Base-by-base conservation (phyloP, 2,888 invertebrate species). In the Synanthedon myopaeformis region DNA sequence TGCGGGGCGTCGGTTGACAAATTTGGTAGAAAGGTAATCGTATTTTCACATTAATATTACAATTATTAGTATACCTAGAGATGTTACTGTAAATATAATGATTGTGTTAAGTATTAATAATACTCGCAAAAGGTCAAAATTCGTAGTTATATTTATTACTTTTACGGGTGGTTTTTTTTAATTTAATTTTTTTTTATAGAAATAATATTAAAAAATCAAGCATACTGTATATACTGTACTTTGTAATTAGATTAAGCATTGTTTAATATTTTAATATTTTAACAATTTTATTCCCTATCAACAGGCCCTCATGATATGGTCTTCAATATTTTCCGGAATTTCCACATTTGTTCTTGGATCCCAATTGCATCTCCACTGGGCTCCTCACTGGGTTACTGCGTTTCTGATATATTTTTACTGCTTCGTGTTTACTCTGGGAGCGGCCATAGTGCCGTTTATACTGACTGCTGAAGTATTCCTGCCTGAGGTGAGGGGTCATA, bases 381-480 rank as follows among this genome's bases (percentile, higher is more conserved):
- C 74, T 0, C 74, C 79, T 0, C 61, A 66, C 49, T 78, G 75
- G 77, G 66, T 74, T 57, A 76, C 78, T 0, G 74, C 69, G 0
- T 45, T 69, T 6, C 60, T 76, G 0, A 73, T 79, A 19, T 78
- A 74, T 52, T 58, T 63, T 4, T 79, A 70, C 66, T 73, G 78
- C 35, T 76, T 83, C 10, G 63, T 76, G 1, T 84, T 71, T 54
- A 79, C 77, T 2, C 51, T 80, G 1, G 87, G 87, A 0, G 74
- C 78, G 14, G 79, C 78, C 5, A 75, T 77, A 0, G 72, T 81
- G 14, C 82, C 84, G 0, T 84, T 76, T 41, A 76, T 87, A 5
- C 58, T 83, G 8, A 67, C 77, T 49, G 75, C 81, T 41, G 87
- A 88, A 60, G 72, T 84, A 0, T 86, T 86, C 56, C 58, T 83